A percentile compares a stretch with the other conserved stretches of the same genome.
Evolutionary conservation across 1,140 invertebrate species (phyloP).

Genomic region (Paraescarpia echinospica): DNA sequence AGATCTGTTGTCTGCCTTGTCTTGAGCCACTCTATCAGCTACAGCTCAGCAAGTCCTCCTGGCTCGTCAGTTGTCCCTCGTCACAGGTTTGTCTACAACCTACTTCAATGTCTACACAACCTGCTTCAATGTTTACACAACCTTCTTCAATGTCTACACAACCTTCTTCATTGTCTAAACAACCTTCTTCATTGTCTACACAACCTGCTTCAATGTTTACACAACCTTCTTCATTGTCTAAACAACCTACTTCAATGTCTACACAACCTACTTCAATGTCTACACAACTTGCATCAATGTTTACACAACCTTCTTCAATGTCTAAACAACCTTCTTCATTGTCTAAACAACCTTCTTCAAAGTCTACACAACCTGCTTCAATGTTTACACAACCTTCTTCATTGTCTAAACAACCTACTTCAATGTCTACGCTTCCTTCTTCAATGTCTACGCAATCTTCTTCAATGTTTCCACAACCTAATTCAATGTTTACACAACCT

Average conservation of each 20-base stretch:
- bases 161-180: constrained; percentile 2
- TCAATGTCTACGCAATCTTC: too few relatives aligned
- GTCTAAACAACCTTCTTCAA: too few relatives aligned
- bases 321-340: too few relatives aligned
- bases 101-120: not conserved
- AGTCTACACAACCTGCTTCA: too few relatives aligned
- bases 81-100: constrained; percentile 33
- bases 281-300: not conserved
- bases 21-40: constrained; percentile 38
- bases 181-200: not conserved
- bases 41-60: constrained; percentile 36
- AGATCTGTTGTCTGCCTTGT: constrained; percentile 38
- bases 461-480: too few relatives aligned
- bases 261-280: not conserved
- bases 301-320: not conserved
- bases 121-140: constrained; percentile 9
- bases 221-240: not conserved
- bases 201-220: not conserved
- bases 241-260: not conserved
- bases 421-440: too few relatives aligned
- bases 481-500: too few relatives aligned
- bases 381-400: too few relatives aligned
- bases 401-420: too few relatives aligned
- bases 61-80: constrained; percentile 33
- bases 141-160: not conserved